Percentiles rank a stretch among this genome's conserved stretches.
phyloP scores from a whole-genome alignment of 2,113 vertebrate genomes.

The Thermophis baileyi region DNA sequence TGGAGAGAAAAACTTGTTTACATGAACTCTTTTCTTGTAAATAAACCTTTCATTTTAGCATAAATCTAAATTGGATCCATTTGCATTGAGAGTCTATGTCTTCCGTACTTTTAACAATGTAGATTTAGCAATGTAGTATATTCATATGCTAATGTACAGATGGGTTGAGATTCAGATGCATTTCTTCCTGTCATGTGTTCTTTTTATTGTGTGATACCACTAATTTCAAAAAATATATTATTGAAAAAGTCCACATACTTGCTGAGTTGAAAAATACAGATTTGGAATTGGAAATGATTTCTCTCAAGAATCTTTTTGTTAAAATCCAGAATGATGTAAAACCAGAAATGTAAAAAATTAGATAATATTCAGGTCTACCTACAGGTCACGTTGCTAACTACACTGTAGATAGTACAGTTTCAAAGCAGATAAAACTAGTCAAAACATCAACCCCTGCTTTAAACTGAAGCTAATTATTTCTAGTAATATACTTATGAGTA shows the following conservation, averaged over 20 bases:
- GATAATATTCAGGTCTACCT: neutral
- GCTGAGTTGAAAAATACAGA: neutral
- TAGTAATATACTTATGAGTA: neutral
- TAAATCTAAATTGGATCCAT: neutral
- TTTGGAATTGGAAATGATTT: neutral
- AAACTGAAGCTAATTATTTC: neutral
- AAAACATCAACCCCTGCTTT: neutral
- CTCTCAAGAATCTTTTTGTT: neutral
- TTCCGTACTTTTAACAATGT: conserved; percentile 21
- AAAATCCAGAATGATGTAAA: neutral
- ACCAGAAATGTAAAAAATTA: neutral
- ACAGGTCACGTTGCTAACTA: neutral
- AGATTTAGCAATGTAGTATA: neutral
- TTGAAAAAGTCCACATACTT: neutral
- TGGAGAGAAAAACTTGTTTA: neutral
- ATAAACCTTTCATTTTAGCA: neutral
- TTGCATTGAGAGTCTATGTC: neutral
- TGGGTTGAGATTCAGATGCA: neutral
- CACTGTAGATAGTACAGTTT: neutral
- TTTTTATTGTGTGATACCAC: neutral
- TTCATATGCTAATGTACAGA: conserved; percentile 3
- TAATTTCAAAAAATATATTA: neutral
- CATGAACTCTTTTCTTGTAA: conserved; percentile 4
- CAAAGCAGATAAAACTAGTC: neutral
- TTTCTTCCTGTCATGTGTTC: conserved; percentile 22